Base-by-base conservation (phyloP, 1,140 invertebrate genomes). In the Lepidurus couesii region DNA sequence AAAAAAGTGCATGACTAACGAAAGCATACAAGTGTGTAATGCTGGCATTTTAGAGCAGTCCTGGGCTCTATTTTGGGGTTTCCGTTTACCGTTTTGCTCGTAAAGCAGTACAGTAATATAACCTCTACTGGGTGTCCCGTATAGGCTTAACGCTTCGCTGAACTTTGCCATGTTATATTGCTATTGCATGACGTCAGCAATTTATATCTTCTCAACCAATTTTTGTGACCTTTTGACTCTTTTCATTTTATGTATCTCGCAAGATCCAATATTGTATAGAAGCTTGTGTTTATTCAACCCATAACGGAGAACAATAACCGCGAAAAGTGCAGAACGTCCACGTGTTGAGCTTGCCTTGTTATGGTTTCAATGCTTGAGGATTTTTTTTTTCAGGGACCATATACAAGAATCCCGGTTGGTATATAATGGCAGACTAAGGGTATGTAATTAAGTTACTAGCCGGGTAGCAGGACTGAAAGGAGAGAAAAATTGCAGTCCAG, bases 131-230 rank as follows among this genome's bases (percentile, higher is more conserved):
- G 53, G 53, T 13, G 53, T 65, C 53, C 21, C 53, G 53, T 65
- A 65, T 65, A 65, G 53, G 53, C 53, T 65, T 65, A 65, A 7
- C 53, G 53, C 53, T 65, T 65, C 53, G 21, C 53, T 65, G 53
- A 65, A 65, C 53, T 65, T 65, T 65, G n/a, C 53, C 21, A 65
- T 65, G 53, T 65, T 65, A 65, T 65, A 65, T 65, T 65, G 53
- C 53, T 65, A 65, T 65, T 16, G 53, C 53, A 65, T 65, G 16
- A 21, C 53, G 53, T 65, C 53, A 65, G 53, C 53, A 65, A 65
- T 65, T 65, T 65, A 7, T 65, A 21, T 65, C 53, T 65, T n/a
- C 16, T 21, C 21, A 7, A 7, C 53, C 16, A 65, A 65, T 65
- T 65, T 65, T 65, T 65, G 53, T 65, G 16, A n/a, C 53, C 53